Conservation (phyloP, 1,140 invertebrate genomes). For the Zeugodacus cucurbitae region DNA sequence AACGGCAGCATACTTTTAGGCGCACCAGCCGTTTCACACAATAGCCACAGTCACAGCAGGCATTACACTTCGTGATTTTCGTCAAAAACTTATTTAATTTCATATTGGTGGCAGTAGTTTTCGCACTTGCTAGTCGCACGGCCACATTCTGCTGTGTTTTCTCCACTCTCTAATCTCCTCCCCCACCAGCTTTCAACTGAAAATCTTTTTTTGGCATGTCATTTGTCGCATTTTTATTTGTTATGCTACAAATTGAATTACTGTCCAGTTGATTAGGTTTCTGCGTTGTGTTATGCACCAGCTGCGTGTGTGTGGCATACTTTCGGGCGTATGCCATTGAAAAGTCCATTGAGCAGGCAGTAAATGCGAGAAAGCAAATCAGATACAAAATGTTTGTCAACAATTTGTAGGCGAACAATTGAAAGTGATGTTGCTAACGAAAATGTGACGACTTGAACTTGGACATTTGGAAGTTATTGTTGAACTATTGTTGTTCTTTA, state of each 20-base stretch:
- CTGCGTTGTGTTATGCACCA: neutral
- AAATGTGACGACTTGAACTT: neutral
- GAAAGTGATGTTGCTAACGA: slow-evolving; percentile 16
- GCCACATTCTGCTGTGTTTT: neutral
- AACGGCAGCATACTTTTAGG: neutral
- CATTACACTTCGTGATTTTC: neutral
- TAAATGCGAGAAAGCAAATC: neutral
- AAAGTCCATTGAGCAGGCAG: neutral
- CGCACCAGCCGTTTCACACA: neutral
- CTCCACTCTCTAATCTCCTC: neutral
- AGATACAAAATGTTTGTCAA: neutral
- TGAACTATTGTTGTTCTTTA: too few relatives aligned
- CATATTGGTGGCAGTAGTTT: neutral
- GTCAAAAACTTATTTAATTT: slow-evolving; percentile 8
- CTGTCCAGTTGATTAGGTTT: slow-evolving; percentile 35
- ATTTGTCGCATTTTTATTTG: neutral
- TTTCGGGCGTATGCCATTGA: neutral
- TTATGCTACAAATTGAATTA: slow-evolving; percentile 12
- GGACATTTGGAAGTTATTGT: neutral
- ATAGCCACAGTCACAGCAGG: neutral
- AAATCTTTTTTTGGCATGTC: neutral
- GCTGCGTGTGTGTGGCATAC: slow-evolving; percentile 22
- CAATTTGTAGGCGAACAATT: slow-evolving; percentile 9
- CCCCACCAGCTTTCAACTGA: too few relatives aligned
- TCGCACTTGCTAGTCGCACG: neutral